Base-by-base conservation (phyloP, 2,113 vertebrate genomes). In the Eurystomus gularis region DNA sequence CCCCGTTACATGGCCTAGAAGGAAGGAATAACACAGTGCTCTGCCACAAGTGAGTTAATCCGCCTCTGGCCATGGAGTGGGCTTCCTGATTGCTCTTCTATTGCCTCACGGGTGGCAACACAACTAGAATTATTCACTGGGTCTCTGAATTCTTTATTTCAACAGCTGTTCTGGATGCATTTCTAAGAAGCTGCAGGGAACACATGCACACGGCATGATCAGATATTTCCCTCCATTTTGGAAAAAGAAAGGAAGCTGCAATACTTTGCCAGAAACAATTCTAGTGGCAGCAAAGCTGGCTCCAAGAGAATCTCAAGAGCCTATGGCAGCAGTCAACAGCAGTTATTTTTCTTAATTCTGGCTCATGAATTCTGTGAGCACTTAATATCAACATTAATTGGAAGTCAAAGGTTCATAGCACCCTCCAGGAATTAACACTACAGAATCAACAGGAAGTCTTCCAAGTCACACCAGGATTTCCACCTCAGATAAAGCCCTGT, bases 121-220 rank as follows among this genome's bases (percentile, higher is more conserved):
- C 55, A 82, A 31, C 10, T 2, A 20, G 33, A 82, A 61, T n/a
- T 19, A 13, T 39, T 58, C 15, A 2, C 19, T 37, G 42, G 17
- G 21, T 35, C 48, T 79, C 79, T 80, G 20, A 91, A 73, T 17
- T 55, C 46, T 46, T 55, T 0, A 0, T 51, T 78, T 51, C 48
- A 69, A 54, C 46, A 55, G 33, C 9, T 79, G 10, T 20, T 35
- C 46, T 60, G 78, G 39, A 9, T 86, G 62, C 31, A 61, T 68
- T 64, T 57, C 23, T 17, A 65, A 39, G 78, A 83, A 83, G 40
- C 46, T 66, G 18, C 76, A 83, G 42, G 17, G 39, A 76, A 35
- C 23, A 46, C 0, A 0, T 13, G 46, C 40, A 39, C 24, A 37
- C 0, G 2, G 25, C 3, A 5, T 3, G 13, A 61, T 52, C 37